A percentile compares a stretch with the other conserved stretches of the same genome.
These are phyloP conservation scores for Eudemis profundana DNA, from an alignment of 2,888 invertebrate species.

Conservation along the genomic window DNA sequence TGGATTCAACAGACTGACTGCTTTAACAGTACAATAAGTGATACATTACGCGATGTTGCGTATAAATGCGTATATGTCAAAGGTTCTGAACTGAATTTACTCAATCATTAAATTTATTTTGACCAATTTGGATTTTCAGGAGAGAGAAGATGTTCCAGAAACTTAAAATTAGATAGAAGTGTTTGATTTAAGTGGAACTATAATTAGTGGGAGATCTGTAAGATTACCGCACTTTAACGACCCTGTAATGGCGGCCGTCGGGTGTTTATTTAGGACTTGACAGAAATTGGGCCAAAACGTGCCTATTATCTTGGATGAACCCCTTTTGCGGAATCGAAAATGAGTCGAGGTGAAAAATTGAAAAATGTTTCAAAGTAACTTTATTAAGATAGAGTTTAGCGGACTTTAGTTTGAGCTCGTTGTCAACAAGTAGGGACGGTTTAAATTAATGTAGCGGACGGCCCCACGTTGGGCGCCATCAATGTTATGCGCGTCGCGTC, in stretches of 20 bases:
- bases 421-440: conserved; percentile 63
- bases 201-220: conserved; percentile 77
- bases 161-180: conserved; percentile 52
- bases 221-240: conserved; percentile 76
- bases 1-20: too few species aligned
- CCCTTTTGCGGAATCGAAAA: conserved; percentile 36
- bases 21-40: too few species aligned
- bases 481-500: conserved; percentile 73
- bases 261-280: conserved; percentile 79
- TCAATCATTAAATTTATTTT: background rate
- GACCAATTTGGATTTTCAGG: background rate
- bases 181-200: conserved; percentile 76
- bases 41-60: too few species aligned
- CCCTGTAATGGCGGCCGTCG: conserved; percentile 63
- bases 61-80: too few species aligned
- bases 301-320: conserved; percentile 52
- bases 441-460: conserved; percentile 63
- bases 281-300: conserved; percentile 67
- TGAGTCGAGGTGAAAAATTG: conserved; percentile 29
- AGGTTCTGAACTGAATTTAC: background rate
- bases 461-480: conserved; percentile 45
- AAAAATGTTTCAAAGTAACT: conserved; percentile 25
- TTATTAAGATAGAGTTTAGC: conserved; percentile 49
- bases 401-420: conserved; percentile 55
- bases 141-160: background rate